Evolutionary conservation across 2,797 vertebrate genomes (phyloP).

Genomic region (Crocidura indochinensis): DNA sequence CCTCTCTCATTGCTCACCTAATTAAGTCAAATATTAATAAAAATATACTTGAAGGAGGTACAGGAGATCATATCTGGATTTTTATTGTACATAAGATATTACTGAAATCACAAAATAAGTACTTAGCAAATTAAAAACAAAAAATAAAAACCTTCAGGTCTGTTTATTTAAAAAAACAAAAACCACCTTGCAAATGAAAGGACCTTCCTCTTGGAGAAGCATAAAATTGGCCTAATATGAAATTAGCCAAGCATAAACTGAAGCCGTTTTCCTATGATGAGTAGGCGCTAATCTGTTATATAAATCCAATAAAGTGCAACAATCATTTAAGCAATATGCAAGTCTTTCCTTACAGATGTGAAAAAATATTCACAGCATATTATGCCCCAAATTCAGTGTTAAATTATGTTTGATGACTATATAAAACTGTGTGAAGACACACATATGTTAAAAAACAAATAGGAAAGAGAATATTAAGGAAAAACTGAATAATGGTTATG

Average conservation of each 20-base stretch:
- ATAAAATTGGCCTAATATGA: conserved; percentile 52
- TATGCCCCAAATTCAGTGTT: conserved; percentile 31
- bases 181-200: conserved; percentile 15
- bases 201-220: conserved; percentile 31
- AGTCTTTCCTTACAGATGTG: conserved; percentile 23
- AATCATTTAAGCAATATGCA: conserved; percentile 18
- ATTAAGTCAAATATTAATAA: not conserved
- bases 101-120: conserved; percentile 26
- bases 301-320: not conserved
- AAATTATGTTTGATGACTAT: conserved; percentile 5
- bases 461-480: not conserved
- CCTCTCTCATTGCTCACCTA: not conserved
- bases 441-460: too few relatives aligned
- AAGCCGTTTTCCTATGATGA: not conserved
- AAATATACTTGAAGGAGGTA: not conserved
- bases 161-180: conserved; percentile 21
- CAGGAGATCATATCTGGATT: not conserved
- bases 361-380: conserved; percentile 37
- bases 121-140: conserved; percentile 6
- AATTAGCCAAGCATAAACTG: conserved; percentile 4
- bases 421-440: not conserved
- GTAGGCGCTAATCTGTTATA: not conserved
- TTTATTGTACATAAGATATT: conserved; percentile 1
- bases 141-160: not conserved
- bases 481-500: conserved; percentile 12